Percentiles rank a stretch among this genome's conserved stretches.
These are phyloP conservation scores for Bryconaethiops microstoma DNA, from an alignment of 2,797 vertebrate species.

Conservation along the genomic window DNA sequence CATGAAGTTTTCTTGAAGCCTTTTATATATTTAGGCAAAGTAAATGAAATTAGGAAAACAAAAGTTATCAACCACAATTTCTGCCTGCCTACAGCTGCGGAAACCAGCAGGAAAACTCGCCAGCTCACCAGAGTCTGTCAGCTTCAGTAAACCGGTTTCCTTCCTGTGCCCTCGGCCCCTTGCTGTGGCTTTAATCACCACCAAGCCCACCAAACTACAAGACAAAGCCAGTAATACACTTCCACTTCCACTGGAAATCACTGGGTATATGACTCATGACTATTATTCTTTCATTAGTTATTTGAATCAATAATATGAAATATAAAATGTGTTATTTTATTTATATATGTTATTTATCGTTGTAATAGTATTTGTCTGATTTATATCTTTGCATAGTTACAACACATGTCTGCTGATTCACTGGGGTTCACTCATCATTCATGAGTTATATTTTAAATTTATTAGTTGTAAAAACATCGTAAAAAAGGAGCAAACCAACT, in stretches of 20 bases:
- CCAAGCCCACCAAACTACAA: not conserved
- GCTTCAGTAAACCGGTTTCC: slow-evolving; percentile 24
- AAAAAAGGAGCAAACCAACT: not conserved
- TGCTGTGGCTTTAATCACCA: not conserved
- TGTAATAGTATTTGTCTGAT: too few relatives aligned
- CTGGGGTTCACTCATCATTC: too few relatives aligned
- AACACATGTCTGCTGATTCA: too few relatives aligned
- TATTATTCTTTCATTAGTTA: too few relatives aligned
- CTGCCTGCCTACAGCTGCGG: not conserved
- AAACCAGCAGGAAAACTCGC: not conserved
- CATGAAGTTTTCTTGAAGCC: not conserved
- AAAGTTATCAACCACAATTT: not conserved
- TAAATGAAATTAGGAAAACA: not conserved
- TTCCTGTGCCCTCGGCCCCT: slow-evolving; percentile 6
- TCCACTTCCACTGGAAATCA: not conserved
- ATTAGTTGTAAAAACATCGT: too few relatives aligned
- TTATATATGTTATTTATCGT: too few relatives aligned
- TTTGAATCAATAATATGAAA: too few relatives aligned
- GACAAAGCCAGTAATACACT: not conserved
- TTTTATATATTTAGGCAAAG: not conserved
- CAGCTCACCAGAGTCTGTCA: not conserved
- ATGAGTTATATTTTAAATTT: too few relatives aligned
- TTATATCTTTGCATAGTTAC: too few relatives aligned
- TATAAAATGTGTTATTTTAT: too few relatives aligned
- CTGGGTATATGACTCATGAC: too few relatives aligned